Percentiles rank a stretch among this genome's conserved stretches.
These are phyloP conservation scores for Hirtodrosophila alboralis DNA, from an alignment of 2,888 invertebrate species.

Conservation along the genomic window DNA sequence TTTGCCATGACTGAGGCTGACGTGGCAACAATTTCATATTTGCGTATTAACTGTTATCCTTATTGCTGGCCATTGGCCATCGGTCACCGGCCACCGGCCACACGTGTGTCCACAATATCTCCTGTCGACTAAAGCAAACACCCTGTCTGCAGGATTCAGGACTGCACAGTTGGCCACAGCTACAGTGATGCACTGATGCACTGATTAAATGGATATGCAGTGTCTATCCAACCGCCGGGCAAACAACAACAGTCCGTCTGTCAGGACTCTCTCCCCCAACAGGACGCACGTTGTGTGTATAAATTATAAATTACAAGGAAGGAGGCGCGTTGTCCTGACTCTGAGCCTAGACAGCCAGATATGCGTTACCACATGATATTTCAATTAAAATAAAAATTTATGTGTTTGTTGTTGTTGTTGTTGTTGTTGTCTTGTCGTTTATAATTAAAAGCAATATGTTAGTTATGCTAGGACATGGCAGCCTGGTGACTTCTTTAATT, in stretches of 20 bases:
- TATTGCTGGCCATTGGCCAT: slow-evolving; percentile 21
- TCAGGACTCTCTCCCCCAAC: slow-evolving; percentile 4
- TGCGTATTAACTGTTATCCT: slow-evolving; percentile 58
- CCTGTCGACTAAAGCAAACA: slow-evolving; percentile 35
- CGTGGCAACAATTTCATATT: slow-evolving; percentile 65
- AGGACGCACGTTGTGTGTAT: slow-evolving; percentile 39
- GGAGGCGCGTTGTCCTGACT: slow-evolving; percentile 9
- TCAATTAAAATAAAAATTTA: slow-evolving; percentile 78
- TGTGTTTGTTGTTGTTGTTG: slow-evolving; percentile 37
- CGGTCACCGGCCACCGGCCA: slow-evolving; percentile 18
- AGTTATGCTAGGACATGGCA: slow-evolving; percentile 21
- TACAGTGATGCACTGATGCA: slow-evolving; percentile 34
- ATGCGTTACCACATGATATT: slow-evolving; percentile 65
- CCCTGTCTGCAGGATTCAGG: slow-evolving; percentile 16
- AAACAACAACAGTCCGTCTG: slow-evolving; percentile 51
- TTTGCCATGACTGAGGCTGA: slow-evolving; percentile 47
- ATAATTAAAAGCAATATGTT: slow-evolving; percentile 63
- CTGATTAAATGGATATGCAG: slow-evolving; percentile 72
- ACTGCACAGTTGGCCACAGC: slow-evolving; percentile 18
- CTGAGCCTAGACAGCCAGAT: slow-evolving; percentile 11
- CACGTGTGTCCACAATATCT: slow-evolving; percentile 37
- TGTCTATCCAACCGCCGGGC: slow-evolving; percentile 52
- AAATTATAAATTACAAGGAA: slow-evolving; percentile 67
- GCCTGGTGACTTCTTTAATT: slow-evolving; percentile 1
- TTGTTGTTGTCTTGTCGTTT: slow-evolving; percentile 32